Percentiles rank a stretch among this genome's conserved stretches.
phyloP scores from a whole-genome alignment of 1,140 invertebrate genomes.

The Carposina sasakii region DNA sequence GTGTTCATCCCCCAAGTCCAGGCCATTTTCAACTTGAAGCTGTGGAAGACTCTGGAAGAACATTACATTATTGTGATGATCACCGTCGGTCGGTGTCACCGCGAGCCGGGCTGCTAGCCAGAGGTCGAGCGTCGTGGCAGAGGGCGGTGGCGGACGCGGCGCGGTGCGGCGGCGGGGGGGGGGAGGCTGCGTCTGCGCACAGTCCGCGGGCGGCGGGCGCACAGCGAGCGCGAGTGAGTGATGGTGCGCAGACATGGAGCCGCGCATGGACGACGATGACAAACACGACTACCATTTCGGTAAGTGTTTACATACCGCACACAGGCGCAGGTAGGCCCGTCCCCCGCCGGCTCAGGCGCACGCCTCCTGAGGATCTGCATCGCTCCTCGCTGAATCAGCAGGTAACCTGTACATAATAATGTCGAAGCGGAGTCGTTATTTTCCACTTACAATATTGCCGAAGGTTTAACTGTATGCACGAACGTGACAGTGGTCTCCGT shows the following conservation, averaged over 20 bases:
- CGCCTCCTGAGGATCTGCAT: too few species aligned
- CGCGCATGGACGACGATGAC: slow-evolving; percentile 29
- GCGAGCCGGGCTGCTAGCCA: not conserved
- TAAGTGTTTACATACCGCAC: slow-evolving; percentile 29
- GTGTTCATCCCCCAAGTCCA: too few species aligned
- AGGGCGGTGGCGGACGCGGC: not conserved
- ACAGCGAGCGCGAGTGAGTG: slow-evolving; percentile 21
- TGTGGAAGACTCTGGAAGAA: too few species aligned
- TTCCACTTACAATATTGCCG: too few species aligned
- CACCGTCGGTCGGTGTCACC: not conserved
- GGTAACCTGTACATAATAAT: too few species aligned
- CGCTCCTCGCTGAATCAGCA: too few species aligned
- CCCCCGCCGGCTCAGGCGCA: not conserved
- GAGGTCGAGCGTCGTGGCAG: not conserved
- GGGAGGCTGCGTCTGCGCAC: slow-evolving; percentile 6
- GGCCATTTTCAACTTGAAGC: too few species aligned
- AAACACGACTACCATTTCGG: slow-evolving; percentile 52
- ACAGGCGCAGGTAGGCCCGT: not conserved
- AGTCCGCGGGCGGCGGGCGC: slow-evolving; percentile 8
- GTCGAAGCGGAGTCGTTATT: too few species aligned
- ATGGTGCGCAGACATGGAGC: slow-evolving; percentile 19
- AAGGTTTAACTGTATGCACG: too few species aligned
- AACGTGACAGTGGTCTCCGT: too few species aligned
- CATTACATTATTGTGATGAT: not conserved
- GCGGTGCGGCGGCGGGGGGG: slow-evolving; percentile 5